Evolutionary conservation across 2,888 invertebrate genomes (phyloP), one percentile per base, ranked within the genome.

Genomic region (Willowsia nigromaculata): DNA sequence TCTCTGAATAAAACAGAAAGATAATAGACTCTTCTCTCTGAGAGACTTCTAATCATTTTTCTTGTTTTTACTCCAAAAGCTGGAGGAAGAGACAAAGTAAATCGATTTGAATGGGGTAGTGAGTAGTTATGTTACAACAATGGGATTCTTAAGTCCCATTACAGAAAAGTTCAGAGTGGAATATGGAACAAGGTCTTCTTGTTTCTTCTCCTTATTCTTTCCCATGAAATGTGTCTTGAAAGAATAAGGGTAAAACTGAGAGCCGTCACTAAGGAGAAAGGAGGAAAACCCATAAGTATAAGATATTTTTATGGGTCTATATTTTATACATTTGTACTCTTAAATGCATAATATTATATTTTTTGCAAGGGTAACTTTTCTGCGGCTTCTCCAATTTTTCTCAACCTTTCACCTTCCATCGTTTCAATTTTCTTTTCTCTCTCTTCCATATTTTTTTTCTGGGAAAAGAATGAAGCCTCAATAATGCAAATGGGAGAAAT

Each of bases 401-500:
- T 25, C n/a, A 82, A 65, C 82, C 82, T 82, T 82, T 82, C 82
- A 82, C 82, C 65, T 82, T 82, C 82, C 43, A 43, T 65, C 82
- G 62, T 86, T 78, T 62, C 85, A 85, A 85, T 85, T 85, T 78
- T 59, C 27, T 11, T 68, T 37, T 83, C 62, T 53, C 74, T 59
- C 59, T 59, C 59, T 33, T 15, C 76, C 47, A 78, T 40, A 33
- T 78, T 65, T 25, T 22, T 27, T 25, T 37, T 25, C n/a, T 59
- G 15, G 43, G 59, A 56, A 74, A 43, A 71, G 82, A 74, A 81
- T 88, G 86, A 81, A 86, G 78, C 82, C 74, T 88, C 87, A 82
- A 88, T 88, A 88, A 88, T 88, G 87, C 87, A 88, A 88, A 88
- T 88, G 82, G 81, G 87, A 88, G 89, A 90, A 90, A 86, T 91